Evolutionary conservation across 2,113 vertebrate species (phyloP).

Genomic region (Lagopus leucura): DNA sequence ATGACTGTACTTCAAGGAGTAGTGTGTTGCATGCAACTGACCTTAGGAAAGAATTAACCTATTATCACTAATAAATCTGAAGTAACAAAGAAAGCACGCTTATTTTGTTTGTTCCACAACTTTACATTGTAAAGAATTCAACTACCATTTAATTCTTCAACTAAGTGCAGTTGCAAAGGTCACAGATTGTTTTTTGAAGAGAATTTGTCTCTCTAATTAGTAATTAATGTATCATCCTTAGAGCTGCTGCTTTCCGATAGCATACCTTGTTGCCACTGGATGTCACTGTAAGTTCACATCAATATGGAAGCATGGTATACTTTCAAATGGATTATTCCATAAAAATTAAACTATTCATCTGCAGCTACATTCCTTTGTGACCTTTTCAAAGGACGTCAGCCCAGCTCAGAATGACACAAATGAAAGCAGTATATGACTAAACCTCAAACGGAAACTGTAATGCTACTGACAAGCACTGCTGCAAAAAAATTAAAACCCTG

Average conservation of each 20-base stretch:
- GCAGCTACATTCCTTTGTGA: slow-evolving; percentile 52
- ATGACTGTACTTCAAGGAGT: slow-evolving; percentile 79
- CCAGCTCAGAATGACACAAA: slow-evolving; percentile 63
- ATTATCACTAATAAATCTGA: slow-evolving; percentile 80
- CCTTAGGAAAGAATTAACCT: slow-evolving; percentile 81
- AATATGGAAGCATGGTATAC: background rate
- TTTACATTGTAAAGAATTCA: background rate
- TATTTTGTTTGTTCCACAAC: slow-evolving; percentile 63
- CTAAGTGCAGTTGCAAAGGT: slow-evolving; percentile 71
- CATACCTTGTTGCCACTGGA: slow-evolving; percentile 58
- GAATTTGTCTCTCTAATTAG: background rate
- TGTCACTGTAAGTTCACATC: slow-evolving; percentile 64
- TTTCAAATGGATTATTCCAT: slow-evolving; percentile 29
- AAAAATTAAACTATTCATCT: slow-evolving; percentile 1
- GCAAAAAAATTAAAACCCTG: background rate
- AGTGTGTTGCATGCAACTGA: slow-evolving; percentile 94
- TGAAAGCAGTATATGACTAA: slow-evolving; percentile 35
- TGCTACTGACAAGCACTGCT: slow-evolving; percentile 37
- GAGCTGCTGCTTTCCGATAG: background rate
- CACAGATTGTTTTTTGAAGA: background rate
- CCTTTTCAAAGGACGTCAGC: slow-evolving; percentile 56
- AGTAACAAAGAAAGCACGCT: slow-evolving; percentile 62
- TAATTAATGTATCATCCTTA: background rate
- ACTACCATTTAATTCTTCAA: slow-evolving; percentile 64
- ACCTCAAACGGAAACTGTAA: slow-evolving; percentile 43